These are phyloP conservation scores for Patella depressa DNA, from an alignment of 2,888 invertebrate genomes.

Conservation along the genomic window DNA sequence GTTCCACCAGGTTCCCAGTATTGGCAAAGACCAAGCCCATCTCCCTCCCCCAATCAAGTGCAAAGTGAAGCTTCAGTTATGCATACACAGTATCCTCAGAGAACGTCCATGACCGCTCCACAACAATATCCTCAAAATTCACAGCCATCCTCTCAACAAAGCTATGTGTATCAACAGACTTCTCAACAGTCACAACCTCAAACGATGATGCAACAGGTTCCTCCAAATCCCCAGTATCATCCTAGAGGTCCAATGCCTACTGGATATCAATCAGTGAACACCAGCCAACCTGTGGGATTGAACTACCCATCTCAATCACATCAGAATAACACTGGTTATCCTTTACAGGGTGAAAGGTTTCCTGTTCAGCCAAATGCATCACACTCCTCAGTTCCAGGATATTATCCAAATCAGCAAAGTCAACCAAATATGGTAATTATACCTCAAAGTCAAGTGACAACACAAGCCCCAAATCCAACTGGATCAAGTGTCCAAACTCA, in stretches of 20 bases:
- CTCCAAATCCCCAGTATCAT: constrained; percentile 13
- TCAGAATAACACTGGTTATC: not conserved
- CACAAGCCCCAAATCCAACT: constrained; percentile 13
- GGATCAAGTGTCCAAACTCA: not conserved
- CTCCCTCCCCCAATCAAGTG: too few relatives aligned
- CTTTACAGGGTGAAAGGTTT: constrained; percentile 7
- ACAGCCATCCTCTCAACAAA: not conserved
- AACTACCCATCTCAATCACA: not conserved
- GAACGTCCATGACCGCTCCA: too few relatives aligned
- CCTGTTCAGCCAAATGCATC: not conserved
- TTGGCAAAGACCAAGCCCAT: too few relatives aligned
- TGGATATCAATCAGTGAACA: not conserved
- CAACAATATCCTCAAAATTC: not conserved
- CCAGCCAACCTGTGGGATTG: not conserved
- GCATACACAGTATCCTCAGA: too few relatives aligned
- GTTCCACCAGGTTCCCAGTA: not conserved
- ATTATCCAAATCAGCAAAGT: too few relatives aligned
- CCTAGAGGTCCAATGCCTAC: not conserved
- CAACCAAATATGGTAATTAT: constrained; percentile 7
- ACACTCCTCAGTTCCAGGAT: not conserved
- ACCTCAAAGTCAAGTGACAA: constrained; percentile 2
- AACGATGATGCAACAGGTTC: not conserved
- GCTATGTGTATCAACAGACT: not conserved
- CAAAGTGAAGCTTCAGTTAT: too few relatives aligned
- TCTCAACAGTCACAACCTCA: constrained; percentile 4